These are phyloP conservation scores for Falco concolor DNA, from an alignment of 2,797 vertebrate species.

Conservation along the genomic window DNA sequence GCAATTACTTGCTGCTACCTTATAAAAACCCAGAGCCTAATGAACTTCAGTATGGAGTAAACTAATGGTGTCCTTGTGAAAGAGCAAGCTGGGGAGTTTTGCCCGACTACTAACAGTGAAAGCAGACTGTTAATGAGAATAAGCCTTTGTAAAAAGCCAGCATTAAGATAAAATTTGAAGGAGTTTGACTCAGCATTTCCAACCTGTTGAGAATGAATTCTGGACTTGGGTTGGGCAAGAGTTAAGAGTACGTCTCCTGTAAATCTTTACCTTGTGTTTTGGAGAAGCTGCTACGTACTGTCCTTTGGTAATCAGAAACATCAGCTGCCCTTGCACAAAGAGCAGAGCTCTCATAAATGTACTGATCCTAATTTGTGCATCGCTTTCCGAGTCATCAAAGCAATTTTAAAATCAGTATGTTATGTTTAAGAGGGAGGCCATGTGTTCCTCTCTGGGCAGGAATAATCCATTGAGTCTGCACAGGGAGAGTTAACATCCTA, in stretches of 20 bases:
- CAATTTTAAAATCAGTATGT: constrained; percentile 36
- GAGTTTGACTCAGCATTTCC: background rate
- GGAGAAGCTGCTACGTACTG: background rate
- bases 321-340: background rate
- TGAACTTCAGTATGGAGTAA: background rate
- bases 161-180: constrained; percentile 18
- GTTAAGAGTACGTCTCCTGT: background rate
- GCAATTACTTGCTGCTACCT: background rate
- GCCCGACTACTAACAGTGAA: background rate
- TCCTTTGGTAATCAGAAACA: background rate
- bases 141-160: background rate
- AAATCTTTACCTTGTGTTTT: background rate
- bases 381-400: constrained; percentile 9
- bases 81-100: background rate
- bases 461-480: background rate
- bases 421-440: background rate
- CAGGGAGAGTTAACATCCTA: background rate
- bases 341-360: background rate
- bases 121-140: background rate
- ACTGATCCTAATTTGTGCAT: background rate
- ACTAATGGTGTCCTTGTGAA: background rate
- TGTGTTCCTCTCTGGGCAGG: background rate
- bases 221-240: background rate
- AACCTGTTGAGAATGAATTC: background rate
- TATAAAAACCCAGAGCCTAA: background rate